Evolutionary conservation across 2,888 invertebrate genomes (phyloP).

Genomic region (Acheta domesticus): DNA sequence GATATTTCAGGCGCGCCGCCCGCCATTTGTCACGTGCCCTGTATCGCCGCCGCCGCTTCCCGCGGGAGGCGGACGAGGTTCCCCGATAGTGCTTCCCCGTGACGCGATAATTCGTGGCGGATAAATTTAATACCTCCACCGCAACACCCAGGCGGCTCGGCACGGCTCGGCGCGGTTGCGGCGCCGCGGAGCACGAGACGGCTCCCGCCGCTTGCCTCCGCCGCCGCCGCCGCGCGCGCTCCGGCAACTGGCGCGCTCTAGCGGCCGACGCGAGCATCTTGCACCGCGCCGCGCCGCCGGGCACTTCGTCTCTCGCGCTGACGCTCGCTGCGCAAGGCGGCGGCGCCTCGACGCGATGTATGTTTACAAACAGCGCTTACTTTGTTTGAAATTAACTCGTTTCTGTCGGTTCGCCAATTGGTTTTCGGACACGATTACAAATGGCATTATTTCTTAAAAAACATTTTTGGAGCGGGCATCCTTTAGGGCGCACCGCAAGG

Average conservation of each 20-base stretch:
- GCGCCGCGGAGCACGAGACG: neutral
- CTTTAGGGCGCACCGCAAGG: no score
- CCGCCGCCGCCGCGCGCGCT: neutral
- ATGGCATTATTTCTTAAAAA: no score
- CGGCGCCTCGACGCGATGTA: no score
- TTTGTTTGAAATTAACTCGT: no score
- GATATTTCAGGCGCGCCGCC: conserved; percentile 9
- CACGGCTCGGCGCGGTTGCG: neutral
- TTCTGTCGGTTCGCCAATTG: no score
- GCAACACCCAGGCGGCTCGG: neutral
- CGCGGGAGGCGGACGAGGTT: neutral
- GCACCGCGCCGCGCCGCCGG: no score
- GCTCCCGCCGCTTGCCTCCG: neutral
- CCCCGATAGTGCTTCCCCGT: conserved; percentile 11
- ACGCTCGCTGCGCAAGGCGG: no score
- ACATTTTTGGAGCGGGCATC: no score
- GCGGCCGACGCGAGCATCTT: no score
- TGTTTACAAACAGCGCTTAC: no score
- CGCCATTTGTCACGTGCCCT: neutral
- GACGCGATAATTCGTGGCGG: neutral
- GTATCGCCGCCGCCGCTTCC: conserved; percentile 5
- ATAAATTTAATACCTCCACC: conserved; percentile 18
- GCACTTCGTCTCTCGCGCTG: no score
- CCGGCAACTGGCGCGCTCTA: neutral
- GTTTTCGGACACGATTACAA: no score